A percentile compares a stretch with the other conserved stretches of the same genome.
Conservation (phyloP, 2,113 vertebrate species). For the Aythya baeri region DNA sequence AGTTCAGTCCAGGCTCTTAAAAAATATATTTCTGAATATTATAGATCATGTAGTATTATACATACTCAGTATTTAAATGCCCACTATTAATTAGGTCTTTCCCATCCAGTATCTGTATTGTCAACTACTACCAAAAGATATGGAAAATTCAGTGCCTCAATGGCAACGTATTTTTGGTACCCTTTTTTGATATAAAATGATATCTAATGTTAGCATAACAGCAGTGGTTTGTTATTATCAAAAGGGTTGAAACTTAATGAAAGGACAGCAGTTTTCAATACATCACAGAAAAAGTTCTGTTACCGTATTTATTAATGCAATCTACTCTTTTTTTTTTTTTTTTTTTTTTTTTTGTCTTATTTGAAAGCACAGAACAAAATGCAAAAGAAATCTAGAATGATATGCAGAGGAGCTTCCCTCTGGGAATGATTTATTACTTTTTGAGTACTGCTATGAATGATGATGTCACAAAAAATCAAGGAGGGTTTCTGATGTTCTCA, state of each 20-base stretch:
- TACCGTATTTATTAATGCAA: neutral
- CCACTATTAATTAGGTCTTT: neutral
- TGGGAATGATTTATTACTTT: neutral
- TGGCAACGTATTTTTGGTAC: neutral
- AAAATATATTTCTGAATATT: neutral
- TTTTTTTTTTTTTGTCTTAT: fast-evolving
- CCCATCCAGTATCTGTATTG: neutral
- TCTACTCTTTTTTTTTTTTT: neutral
- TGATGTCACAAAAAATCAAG: neutral
- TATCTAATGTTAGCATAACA: neutral
- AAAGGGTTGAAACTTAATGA: neutral
- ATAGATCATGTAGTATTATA: no score
- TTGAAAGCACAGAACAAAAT: neutral
- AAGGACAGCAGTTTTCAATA: neutral
- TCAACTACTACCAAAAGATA: neutral
- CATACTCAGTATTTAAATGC: neutral
- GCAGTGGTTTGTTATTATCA: neutral
- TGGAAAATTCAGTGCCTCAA: neutral
- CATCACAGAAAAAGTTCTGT: neutral
- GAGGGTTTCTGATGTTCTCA: neutral
- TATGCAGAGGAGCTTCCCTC: neutral
- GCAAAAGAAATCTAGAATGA: neutral
- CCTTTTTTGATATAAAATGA: neutral
- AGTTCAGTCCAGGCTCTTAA: neutral
- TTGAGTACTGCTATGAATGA: neutral